phyloP scores from a whole-genome alignment of 2,888 invertebrate genomes.

The Autographa gamma region DNA sequence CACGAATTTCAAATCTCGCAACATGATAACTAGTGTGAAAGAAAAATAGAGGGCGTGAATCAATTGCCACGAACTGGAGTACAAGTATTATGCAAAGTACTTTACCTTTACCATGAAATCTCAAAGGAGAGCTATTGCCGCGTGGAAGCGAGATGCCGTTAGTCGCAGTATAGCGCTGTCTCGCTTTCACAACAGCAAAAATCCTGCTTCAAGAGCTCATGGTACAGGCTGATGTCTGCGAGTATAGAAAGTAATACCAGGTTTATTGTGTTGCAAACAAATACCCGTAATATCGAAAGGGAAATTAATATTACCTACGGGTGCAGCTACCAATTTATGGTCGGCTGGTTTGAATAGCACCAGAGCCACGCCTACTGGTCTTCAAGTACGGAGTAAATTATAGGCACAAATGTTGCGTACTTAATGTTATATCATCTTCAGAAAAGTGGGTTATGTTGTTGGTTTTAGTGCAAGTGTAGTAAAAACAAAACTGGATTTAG shows the following conservation, averaged over 20 bases:
- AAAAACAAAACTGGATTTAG: not conserved
- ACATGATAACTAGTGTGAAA: constrained; percentile 26
- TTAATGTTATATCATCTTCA: constrained; percentile 39
- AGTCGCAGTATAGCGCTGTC: too few species aligned
- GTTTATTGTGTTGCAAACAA: constrained; percentile 38
- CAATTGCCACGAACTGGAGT: constrained; percentile 42
- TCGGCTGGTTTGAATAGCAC: constrained; percentile 49
- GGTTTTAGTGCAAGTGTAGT: constrained; percentile 13
- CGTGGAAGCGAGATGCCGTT: too few species aligned
- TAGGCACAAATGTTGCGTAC: constrained; percentile 31
- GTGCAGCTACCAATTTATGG: constrained; percentile 30
- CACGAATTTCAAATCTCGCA: constrained; percentile 24
- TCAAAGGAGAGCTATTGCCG: not conserved
- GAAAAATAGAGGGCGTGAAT: constrained; percentile 51
- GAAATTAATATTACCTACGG: constrained; percentile 45
- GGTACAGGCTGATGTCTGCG: too few species aligned
- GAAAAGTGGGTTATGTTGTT: constrained; percentile 40
- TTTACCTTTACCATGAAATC: constrained; percentile 3
- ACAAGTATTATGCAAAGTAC: constrained; percentile 43
- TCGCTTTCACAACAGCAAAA: too few species aligned
- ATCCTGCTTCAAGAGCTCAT: too few species aligned
- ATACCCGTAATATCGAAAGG: constrained; percentile 37
- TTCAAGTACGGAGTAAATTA: constrained; percentile 35
- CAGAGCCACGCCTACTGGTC: constrained; percentile 38
- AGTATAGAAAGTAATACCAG: constrained; percentile 33